Conservation (phyloP, 1,140 invertebrate genomes). For the Papilio polyxenes region DNA sequence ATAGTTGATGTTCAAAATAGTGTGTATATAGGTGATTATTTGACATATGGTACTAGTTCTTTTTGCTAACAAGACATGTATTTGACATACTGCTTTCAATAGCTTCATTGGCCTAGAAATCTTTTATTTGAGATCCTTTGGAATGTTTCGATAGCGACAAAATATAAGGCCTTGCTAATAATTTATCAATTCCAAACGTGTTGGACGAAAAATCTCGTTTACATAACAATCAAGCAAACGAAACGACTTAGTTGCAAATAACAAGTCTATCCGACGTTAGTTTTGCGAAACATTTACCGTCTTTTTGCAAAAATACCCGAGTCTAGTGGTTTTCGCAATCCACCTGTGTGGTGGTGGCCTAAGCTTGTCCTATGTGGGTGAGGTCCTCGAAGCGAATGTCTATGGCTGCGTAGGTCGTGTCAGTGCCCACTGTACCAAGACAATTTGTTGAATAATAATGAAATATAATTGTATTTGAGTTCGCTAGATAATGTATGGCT, state of each 20-base stretch:
- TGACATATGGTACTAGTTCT: too few species aligned
- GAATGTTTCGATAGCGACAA: slow-evolving; percentile 24
- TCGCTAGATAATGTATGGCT: neutral
- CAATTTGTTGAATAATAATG: slow-evolving; percentile 22
- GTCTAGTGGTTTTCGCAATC: slow-evolving; percentile 44
- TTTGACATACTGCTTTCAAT: too few species aligned
- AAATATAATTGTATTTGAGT: neutral
- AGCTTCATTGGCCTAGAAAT: neutral
- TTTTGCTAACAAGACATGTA: too few species aligned
- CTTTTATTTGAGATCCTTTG: neutral
- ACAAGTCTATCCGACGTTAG: neutral
- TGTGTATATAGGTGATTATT: too few species aligned
- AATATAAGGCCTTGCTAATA: slow-evolving; percentile 12
- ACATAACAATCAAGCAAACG: slow-evolving; percentile 33
- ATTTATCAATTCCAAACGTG: slow-evolving; percentile 15
- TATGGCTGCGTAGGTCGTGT: slow-evolving; percentile 10
- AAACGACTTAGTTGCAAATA: slow-evolving; percentile 32
- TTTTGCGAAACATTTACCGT: slow-evolving; percentile 5
- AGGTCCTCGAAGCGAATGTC: slow-evolving; percentile 50
- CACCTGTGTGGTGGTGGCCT: slow-evolving; percentile 39
- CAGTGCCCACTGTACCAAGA: neutral
- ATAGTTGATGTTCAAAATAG: too few species aligned
- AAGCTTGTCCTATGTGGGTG: slow-evolving; percentile 56
- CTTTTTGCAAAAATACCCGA: slow-evolving; percentile 39
- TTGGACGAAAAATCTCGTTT: slow-evolving; percentile 34